A percentile compares a stretch with the other conserved stretches of the same genome.
These are phyloP conservation scores for Nematostella vectensis DNA, from an alignment of 92 coral and sea anemone species.

Conservation along the genomic window DNA sequence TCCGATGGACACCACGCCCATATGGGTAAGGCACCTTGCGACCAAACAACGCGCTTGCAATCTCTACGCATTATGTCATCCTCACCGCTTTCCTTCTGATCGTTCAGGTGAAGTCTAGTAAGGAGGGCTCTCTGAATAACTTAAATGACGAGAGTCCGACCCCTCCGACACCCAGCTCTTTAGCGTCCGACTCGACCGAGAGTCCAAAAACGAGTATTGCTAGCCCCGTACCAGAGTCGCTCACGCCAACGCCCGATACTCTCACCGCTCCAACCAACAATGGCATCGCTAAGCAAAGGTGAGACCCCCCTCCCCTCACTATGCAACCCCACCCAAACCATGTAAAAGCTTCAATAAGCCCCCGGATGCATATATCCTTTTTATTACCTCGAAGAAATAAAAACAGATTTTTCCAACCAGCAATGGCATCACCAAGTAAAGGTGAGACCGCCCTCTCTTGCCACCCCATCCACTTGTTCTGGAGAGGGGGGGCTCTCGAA, in stretches of 20 bases:
- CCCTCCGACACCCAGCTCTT: constrained; percentile 93
- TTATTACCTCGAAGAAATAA: too few species aligned
- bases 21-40: constrained; percentile 55
- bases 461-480: too few species aligned
- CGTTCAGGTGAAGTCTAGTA: constrained; percentile 66
- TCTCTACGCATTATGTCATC: not conserved
- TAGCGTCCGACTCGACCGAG: constrained; percentile 72
- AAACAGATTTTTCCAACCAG: too few species aligned
- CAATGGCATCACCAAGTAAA: too few species aligned
- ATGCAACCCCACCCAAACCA: not conserved
- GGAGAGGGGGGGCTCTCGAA: too few species aligned
- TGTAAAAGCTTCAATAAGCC: too few species aligned
- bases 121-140: constrained; percentile 68
- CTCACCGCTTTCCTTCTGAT: too few species aligned
- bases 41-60: not conserved
- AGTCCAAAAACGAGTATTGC: constrained; percentile 62
- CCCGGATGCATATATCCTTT: too few species aligned
- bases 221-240: constrained; percentile 19
- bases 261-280: constrained; percentile 32
- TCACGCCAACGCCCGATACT: constrained; percentile 18
- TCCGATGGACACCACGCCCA: constrained; percentile 98
- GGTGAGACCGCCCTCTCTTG: too few species aligned
- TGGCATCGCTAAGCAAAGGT: constrained; percentile 46
- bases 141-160: constrained; percentile 65
- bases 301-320: constrained; percentile 9